Percentiles rank a stretch among this genome's conserved stretches.
Conservation (phyloP, 2,797 vertebrate species). For the Pachyuromys duprasi region DNA sequence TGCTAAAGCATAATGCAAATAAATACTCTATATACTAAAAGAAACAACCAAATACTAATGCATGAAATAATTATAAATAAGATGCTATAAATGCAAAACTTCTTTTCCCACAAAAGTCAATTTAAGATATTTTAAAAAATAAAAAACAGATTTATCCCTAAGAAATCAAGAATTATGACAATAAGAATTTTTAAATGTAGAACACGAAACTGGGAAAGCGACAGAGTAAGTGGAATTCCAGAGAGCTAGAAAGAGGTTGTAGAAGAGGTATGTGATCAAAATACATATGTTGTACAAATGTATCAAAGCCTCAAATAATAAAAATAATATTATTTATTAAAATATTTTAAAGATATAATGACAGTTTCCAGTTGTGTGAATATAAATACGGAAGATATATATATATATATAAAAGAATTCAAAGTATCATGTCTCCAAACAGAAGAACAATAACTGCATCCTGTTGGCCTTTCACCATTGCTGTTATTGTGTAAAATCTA, state of each 20-base stretch:
- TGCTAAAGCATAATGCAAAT: neutral
- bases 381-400: neutral
- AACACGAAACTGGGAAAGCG: too few species aligned
- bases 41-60: neutral
- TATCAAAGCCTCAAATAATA: neutral
- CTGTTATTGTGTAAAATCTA: neutral
- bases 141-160: neutral
- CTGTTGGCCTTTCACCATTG: neutral
- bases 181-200: neutral
- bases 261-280: too few species aligned
- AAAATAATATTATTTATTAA: neutral
- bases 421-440: neutral
- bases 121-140: neutral
- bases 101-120: neutral
- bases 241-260: neutral
- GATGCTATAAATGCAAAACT: neutral
- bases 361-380: neutral
- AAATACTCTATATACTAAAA: neutral
- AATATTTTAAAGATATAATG: neutral
- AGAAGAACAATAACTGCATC: neutral
- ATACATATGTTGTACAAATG: neutral
- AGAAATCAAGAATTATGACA: rapidly evolving
- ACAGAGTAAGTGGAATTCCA: neutral
- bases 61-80: neutral
- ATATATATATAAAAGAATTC: too few species aligned